Percentiles rank a stretch among this genome's conserved stretches.
Conservation (phyloP, 1,140 invertebrate genomes). For the Monomorium pharaonis region DNA sequence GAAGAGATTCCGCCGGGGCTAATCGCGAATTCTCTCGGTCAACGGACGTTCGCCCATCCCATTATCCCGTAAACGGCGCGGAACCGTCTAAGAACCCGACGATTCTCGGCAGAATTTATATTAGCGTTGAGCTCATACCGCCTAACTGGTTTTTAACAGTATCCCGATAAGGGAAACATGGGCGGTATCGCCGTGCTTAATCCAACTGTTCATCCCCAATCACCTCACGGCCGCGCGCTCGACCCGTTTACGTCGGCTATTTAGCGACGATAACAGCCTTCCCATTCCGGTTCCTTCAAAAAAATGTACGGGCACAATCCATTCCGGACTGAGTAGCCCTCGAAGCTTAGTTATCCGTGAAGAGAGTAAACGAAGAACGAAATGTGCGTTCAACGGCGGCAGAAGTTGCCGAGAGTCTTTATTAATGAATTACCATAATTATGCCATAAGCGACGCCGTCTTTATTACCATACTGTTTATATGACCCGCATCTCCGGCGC, state of each 20-base stretch:
- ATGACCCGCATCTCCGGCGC: conserved; percentile 63
- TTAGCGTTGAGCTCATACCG: not conserved
- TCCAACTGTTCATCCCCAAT: conserved; percentile 37
- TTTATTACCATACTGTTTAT: conserved; percentile 76
- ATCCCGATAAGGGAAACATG: conserved; percentile 32
- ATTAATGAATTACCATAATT: conserved; percentile 81
- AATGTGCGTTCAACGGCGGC: conserved; percentile 22
- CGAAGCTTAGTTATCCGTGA: not conserved
- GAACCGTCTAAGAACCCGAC: conserved; percentile 53
- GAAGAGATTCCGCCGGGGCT: conserved; percentile 3
- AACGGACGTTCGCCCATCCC: conserved; percentile 5
- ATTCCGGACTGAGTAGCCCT: not conserved
- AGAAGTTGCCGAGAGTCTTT: conserved; percentile 62
- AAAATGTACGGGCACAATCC: not conserved
- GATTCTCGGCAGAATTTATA: conserved; percentile 67
- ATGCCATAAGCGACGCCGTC: conserved; percentile 72
- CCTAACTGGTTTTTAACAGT: conserved; percentile 48
- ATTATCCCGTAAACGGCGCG: conserved; percentile 57
- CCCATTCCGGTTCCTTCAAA: not conserved
- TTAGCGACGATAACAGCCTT: not conserved
- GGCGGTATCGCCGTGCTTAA: conserved; percentile 47
- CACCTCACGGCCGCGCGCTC: conserved; percentile 5
- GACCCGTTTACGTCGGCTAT: conserved; percentile 43
- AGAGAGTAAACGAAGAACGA: conserved; percentile 12
- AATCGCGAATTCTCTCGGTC: conserved; percentile 38